Evolutionary conservation across 2,888 invertebrate genomes (phyloP), one percentile per base, ranked within the genome.

Genomic region (Prosapia bicincta): DNA sequence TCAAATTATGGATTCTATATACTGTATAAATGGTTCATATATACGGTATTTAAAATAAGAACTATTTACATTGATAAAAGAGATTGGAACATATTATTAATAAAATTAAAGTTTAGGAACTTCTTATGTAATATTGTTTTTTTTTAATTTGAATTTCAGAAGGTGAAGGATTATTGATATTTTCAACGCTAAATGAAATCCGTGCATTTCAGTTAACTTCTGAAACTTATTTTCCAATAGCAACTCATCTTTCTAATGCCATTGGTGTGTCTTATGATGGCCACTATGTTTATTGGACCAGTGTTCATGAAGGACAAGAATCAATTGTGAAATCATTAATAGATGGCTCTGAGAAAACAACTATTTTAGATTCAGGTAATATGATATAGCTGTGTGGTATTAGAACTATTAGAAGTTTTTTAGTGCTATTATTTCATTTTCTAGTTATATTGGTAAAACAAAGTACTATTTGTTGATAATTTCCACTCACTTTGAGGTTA

Each of bases 251-350:
- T 26, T 87, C 87, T 65, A 88, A 89, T 78, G 89, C 88, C 0
- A 89, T 90, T 6, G 93, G 93, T 0, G 90, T 96, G 0, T 86
- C 91, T 0, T 90, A 88, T 80, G 93, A 95, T 82, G 92, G 91
- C 0, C 85, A 86, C 1, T 86, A 90, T 79, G 84, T 94, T 28
- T 95, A 93, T 83, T 96, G 95, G 95, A 92, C 93, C 3, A 92
- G 93, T 81, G 89, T 91, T 0, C 88, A 89, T 1, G 84, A 89
- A 3, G 91, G 90, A 1, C 89, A 89, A n/a, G 92, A 94, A 83
- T 88, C 90, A 10, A 92, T 95, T 79, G 88, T 90, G 65, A 88
- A 89, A 77, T 88, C 91, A 0, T 85, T 85, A 13, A 85, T 90
- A 0, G 89, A 92, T 81, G 92, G 93, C 13, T 85, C 88, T 0